Percentiles rank a stretch among this genome's conserved stretches.
Evolutionary conservation across 2,797 vertebrate genomes (phyloP).

Genomic region (Odontamblyopus lacepedii): DNA sequence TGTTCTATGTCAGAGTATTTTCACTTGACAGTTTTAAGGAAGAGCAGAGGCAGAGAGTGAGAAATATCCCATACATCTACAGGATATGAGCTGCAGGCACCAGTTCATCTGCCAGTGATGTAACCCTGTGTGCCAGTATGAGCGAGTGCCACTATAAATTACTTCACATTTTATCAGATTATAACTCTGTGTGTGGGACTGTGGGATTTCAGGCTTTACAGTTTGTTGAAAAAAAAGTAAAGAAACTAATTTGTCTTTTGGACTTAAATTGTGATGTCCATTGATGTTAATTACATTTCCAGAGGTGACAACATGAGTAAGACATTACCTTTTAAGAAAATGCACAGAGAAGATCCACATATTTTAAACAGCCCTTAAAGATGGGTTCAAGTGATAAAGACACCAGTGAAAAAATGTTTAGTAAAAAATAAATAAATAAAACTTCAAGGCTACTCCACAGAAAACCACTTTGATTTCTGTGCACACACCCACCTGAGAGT

Average conservation of each 20-base stretch:
- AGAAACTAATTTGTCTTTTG: no score
- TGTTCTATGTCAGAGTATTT: constrained; percentile 54
- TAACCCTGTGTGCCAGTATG: constrained; percentile 70
- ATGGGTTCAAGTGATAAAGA: not conserved
- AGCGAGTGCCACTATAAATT: constrained; percentile 74
- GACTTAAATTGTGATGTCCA: not conserved
- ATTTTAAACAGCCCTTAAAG: not conserved
- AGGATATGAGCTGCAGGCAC: constrained; percentile 73
- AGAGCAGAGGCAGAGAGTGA: constrained; percentile 55
- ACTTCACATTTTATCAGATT: constrained; percentile 71
- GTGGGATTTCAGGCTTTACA: constrained; percentile 63
- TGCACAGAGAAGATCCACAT: not conserved
- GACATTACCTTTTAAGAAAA: not conserved
- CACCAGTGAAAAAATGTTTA: constrained; percentile 1
- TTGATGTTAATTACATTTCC: not conserved
- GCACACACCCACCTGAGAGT: constrained; percentile 11
- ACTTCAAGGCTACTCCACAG: constrained; percentile 4
- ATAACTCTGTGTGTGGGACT: constrained; percentile 59
- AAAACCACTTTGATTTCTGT: constrained; percentile 27
- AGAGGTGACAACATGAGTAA: constrained; percentile 10
- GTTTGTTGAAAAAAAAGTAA: constrained; percentile 40
- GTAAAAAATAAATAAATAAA: not conserved
- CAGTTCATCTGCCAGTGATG: constrained; percentile 68
- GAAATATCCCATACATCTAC: constrained; percentile 72
- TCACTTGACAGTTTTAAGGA: constrained; percentile 67